Conservation (phyloP, 2,888 invertebrate species). For the Ennomos erosarius region DNA sequence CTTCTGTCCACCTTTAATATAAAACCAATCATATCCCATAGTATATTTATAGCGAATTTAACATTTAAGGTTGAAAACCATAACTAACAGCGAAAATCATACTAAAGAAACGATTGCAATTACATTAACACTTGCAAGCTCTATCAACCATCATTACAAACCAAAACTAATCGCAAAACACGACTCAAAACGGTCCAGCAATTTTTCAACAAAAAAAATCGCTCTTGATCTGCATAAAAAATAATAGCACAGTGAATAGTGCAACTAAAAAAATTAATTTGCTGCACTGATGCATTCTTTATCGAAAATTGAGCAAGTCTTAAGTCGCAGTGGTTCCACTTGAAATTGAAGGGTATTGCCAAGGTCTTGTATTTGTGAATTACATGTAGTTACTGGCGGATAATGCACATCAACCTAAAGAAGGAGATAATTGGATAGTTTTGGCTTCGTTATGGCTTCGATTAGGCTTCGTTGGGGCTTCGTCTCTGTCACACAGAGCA, state of each 20-base stretch:
- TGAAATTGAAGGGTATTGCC: conserved; percentile 48
- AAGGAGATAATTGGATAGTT: too few species aligned
- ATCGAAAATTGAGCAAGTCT: conserved; percentile 44
- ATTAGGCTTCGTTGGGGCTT: too few species aligned
- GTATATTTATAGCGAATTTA: too few species aligned
- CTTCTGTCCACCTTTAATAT: too few species aligned
- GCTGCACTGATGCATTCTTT: conserved; percentile 19
- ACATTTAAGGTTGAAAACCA: too few species aligned
- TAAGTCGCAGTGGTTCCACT: conserved; percentile 48
- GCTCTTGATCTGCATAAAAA: too few species aligned
- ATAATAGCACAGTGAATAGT: neutral
- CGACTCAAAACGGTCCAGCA: conserved; percentile 21
- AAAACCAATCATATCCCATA: too few species aligned
- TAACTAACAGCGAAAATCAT: too few species aligned
- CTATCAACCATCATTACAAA: conserved; percentile 2
- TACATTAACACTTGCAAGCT: neutral
- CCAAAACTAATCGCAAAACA: conserved; percentile 21
- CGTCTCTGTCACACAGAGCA: too few species aligned
- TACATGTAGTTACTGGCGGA: neutral
- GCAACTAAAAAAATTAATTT: conserved; percentile 6
- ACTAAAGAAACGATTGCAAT: too few species aligned
- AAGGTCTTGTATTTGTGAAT: conserved; percentile 23
- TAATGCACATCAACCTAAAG: too few species aligned
- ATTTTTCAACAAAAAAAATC: conserved; percentile 11
- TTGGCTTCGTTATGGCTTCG: too few species aligned